Evolutionary conservation across 1,140 invertebrate genomes (phyloP).

Genomic region (Branchinecta lynchi): DNA sequence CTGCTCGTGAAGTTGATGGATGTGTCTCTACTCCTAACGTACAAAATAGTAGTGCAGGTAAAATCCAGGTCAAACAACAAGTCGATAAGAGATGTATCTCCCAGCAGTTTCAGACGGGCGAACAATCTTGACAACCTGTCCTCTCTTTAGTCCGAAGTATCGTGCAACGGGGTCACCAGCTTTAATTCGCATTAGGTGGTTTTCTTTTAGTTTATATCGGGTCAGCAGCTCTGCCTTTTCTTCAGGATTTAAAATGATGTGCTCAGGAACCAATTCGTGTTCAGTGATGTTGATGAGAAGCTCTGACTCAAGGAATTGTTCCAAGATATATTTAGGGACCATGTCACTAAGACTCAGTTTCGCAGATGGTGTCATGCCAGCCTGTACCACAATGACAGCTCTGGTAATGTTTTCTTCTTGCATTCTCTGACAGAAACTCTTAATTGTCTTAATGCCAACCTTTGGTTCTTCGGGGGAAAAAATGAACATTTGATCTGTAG

Average conservation of each 20-base stretch:
- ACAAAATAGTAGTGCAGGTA: slow-evolving; percentile 15
- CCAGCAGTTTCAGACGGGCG: slow-evolving; percentile 94
- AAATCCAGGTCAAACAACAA: slow-evolving; percentile 57
- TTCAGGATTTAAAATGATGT: slow-evolving; percentile 92
- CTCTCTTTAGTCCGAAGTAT: slow-evolving; percentile 92
- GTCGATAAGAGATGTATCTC: slow-evolving; percentile 91
- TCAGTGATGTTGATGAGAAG: slow-evolving; percentile 98
- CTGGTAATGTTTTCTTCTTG: slow-evolving; percentile 98
- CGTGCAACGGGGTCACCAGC: slow-evolving; percentile 92
- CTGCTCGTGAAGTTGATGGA: no score
- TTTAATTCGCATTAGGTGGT: slow-evolving; percentile 97
- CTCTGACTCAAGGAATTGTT: slow-evolving; percentile 97
- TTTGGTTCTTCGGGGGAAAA: slow-evolving; percentile 99
- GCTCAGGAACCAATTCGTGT: slow-evolving; percentile 96
- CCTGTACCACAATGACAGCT: slow-evolving; percentile 85
- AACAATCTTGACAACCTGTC: slow-evolving; percentile 97
- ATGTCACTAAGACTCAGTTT: slow-evolving; percentile 89
- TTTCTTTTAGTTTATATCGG: slow-evolving; percentile 96
- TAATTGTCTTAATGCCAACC: slow-evolving; percentile 97
- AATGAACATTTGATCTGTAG: slow-evolving; percentile 98
- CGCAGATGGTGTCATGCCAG: slow-evolving; percentile 96
- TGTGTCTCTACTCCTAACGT: no score
- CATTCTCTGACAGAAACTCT: slow-evolving; percentile 97
- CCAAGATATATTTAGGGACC: slow-evolving; percentile 97
- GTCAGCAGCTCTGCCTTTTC: slow-evolving; percentile 88